These are phyloP conservation scores for Dynastes maya DNA, from an alignment of 2,888 invertebrate species.

Conservation along the genomic window DNA sequence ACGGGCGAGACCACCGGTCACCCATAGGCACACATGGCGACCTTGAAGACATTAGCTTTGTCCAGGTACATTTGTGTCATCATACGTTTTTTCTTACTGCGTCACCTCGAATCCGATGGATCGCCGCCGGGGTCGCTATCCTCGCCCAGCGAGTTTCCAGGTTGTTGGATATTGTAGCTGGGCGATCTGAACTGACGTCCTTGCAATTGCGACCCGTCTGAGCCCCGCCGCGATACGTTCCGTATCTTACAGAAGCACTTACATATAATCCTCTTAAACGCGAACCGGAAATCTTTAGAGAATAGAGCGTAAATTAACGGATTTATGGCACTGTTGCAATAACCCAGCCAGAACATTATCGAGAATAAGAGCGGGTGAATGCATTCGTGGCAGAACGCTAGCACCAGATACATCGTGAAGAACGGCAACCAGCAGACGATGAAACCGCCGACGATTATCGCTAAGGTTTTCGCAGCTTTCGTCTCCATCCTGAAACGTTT, in stretches of 20 bases:
- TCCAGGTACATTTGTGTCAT: conserved; percentile 64
- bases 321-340: conserved; percentile 97
- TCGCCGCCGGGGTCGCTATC: conserved; percentile 74
- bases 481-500: conserved; percentile 96
- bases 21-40: conserved; percentile 68
- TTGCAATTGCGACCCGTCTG: conserved; percentile 74
- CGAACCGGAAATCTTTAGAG: conserved; percentile 95
- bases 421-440: conserved; percentile 98
- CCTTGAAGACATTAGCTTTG: conserved; percentile 65
- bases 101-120: conserved; percentile 75
- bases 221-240: conserved; percentile 70
- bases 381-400: conserved; percentile 90
- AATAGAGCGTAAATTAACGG: conserved; percentile 96
- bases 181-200: conserved; percentile 72
- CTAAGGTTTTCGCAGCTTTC: conserved; percentile 96
- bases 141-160: conserved; percentile 73
- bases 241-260: conserved; percentile 82
- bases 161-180: conserved; percentile 74
- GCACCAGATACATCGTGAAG: conserved; percentile 93
- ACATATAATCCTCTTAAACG: conserved; percentile 94
- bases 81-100: conserved; percentile 63
- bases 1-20: conserved; percentile 61
- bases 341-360: conserved; percentile 96
- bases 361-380: conserved; percentile 90
- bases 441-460: conserved; percentile 97